These are phyloP conservation scores for Nezara viridula DNA, from an alignment of 2,888 invertebrate genomes.

Conservation along the genomic window DNA sequence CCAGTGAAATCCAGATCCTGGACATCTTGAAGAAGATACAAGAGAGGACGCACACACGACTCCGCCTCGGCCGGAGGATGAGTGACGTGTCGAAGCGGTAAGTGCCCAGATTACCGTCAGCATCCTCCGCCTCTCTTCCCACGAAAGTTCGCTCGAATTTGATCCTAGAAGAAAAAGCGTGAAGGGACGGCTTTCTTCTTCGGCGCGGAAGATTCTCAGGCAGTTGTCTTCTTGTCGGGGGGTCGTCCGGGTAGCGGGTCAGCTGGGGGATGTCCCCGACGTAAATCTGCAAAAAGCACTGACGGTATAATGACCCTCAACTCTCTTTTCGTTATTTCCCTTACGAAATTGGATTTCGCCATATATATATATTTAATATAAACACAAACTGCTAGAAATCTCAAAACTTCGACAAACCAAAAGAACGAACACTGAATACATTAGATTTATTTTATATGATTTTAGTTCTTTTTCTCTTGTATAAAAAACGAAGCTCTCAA, in stretches of 20 bases:
- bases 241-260: constrained; percentile 3
- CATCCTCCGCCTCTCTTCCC: constrained; percentile 35
- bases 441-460: too few species aligned
- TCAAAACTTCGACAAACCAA: background rate
- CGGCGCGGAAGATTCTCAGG: constrained; percentile 20
- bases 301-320: background rate
- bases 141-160: constrained; percentile 46
- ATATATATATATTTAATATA: background rate
- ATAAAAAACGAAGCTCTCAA: too few species aligned
- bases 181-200: constrained; percentile 43
- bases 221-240: constrained; percentile 31
- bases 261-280: background rate
- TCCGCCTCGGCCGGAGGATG: background rate
- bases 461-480: too few species aligned
- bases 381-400: background rate
- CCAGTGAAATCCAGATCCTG: background rate
- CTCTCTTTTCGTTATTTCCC: background rate
- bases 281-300: constrained; percentile 8
- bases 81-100: constrained; percentile 48
- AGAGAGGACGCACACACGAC: background rate
- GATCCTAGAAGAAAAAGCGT: constrained; percentile 48
- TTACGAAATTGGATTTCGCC: background rate
- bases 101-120: background rate
- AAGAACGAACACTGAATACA: too few species aligned
- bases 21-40: background rate